Conservation (phyloP, 1,140 invertebrate species). For the Sycobia sp. region DNA sequence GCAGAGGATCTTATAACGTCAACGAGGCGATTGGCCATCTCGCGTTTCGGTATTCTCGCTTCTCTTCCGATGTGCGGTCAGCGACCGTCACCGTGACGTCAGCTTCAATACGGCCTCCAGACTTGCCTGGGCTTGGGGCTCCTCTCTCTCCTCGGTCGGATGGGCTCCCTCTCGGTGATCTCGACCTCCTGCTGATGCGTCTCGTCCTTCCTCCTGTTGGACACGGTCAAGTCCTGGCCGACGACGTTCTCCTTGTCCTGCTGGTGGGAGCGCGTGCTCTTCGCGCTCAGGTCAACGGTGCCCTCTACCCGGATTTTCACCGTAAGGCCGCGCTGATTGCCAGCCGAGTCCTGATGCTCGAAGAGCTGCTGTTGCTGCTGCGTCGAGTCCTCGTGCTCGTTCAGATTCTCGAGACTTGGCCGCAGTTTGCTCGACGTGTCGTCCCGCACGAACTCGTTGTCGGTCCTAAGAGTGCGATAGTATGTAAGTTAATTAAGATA, state of each 20-base stretch:
- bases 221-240: conserved; percentile 56
- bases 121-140: conserved; percentile 59
- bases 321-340: conserved; percentile 43
- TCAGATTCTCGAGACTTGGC: conserved; percentile 53
- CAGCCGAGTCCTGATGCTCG: conserved; percentile 3
- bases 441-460: conserved; percentile 41
- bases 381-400: conserved; percentile 38
- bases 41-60: too few relatives aligned
- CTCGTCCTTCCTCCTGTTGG: conserved; percentile 51
- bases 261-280: conserved; percentile 40
- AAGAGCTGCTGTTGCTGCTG: too few relatives aligned
- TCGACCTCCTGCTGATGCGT: conserved; percentile 47
- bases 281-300: conserved; percentile 56
- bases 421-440: conserved; percentile 46
- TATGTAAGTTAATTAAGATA: too few relatives aligned
- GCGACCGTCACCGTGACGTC: too few relatives aligned
- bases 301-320: conserved; percentile 56
- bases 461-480: conserved; percentile 11
- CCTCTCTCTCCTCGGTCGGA: conserved; percentile 50
- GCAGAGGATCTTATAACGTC: too few relatives aligned
- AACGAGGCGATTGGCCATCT: too few relatives aligned
- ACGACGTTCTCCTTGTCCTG: conserved; percentile 57
- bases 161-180: conserved; percentile 44
- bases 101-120: conserved; percentile 57
- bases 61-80: too few relatives aligned